A percentile compares a stretch with the other conserved stretches of the same genome.
Evolutionary conservation across 2,797 vertebrate species (phyloP).

Genomic region (Champsocephalus esox): DNA sequence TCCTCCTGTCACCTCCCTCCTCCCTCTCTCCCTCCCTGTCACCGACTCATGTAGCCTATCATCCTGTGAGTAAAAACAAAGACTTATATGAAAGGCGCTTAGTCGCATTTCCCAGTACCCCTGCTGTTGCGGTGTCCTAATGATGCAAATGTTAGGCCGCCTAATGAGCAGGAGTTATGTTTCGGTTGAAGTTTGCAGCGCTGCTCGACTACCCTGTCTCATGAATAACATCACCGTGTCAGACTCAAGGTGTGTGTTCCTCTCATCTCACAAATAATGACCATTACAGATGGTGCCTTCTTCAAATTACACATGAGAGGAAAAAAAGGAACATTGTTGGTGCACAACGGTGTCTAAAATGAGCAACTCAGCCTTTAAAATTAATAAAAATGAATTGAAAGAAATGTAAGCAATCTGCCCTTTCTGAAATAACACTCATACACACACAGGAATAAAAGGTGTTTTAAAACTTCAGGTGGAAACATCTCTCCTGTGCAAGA

Average conservation of each 20-base stretch:
- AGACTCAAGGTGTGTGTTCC: slow-evolving; percentile 71
- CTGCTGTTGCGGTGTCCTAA: slow-evolving; percentile 76
- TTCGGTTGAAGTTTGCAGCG: slow-evolving; percentile 62
- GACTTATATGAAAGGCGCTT: slow-evolving; percentile 71
- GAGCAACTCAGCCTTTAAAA: slow-evolving; percentile 27
- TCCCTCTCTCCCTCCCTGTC: slow-evolving; percentile 56
- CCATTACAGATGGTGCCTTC: slow-evolving; percentile 81
- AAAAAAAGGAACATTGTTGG: slow-evolving; percentile 40
- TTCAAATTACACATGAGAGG: slow-evolving; percentile 34
- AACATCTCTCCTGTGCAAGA: slow-evolving; percentile 52
- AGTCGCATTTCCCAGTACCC: slow-evolving; percentile 59
- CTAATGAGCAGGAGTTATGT: slow-evolving; percentile 78
- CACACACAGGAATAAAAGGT: slow-evolving; percentile 14
- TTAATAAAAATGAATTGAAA: slow-evolving; percentile 62
- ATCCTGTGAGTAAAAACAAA: slow-evolving; percentile 69
- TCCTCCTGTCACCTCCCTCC: slow-evolving; percentile 51
- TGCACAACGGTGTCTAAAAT: slow-evolving; percentile 23
- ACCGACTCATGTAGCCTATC: slow-evolving; percentile 70
- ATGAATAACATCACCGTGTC: slow-evolving; percentile 78
- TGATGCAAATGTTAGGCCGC: slow-evolving; percentile 78
- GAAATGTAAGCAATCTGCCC: slow-evolving; percentile 49
- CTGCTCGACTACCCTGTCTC: slow-evolving; percentile 66
- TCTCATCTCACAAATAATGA: slow-evolving; percentile 65
- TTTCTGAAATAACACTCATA: slow-evolving; percentile 13
- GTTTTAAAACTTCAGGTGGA: slow-evolving; percentile 54